Conservation (phyloP, 2,113 vertebrate species). For the Charadrius vociferus region DNA sequence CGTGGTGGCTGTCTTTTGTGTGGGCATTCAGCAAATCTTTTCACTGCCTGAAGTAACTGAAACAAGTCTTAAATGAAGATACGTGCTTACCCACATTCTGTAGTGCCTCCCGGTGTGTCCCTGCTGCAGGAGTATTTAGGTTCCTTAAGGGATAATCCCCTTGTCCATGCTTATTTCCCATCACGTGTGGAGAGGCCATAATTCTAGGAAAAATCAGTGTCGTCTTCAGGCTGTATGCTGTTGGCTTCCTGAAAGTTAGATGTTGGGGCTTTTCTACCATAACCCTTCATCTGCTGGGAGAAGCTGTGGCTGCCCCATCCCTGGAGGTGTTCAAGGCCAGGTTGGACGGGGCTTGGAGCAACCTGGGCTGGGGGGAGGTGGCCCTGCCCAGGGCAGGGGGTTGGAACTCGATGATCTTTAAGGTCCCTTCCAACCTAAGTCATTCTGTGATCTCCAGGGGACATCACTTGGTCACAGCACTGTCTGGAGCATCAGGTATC, state of each 20-base stretch:
- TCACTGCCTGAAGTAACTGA: not conserved
- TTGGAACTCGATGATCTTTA: no score
- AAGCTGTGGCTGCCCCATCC: no score
- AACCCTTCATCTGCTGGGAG: not conserved
- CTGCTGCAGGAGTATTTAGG: not conserved
- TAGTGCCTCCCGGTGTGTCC: not conserved
- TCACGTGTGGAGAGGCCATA: not conserved
- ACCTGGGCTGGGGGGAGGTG: no score
- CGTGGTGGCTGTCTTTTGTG: not conserved
- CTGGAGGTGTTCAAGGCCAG: no score
- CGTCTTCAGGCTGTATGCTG: not conserved
- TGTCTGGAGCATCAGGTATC: not conserved
- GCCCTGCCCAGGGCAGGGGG: no score
- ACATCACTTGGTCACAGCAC: not conserved
- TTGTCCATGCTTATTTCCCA: not conserved
- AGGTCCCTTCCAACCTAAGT: no score
- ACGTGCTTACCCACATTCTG: not conserved
- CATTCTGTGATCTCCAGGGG: not conserved
- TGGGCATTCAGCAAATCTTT: not conserved
- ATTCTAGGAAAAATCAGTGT: no score
- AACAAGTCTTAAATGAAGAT: not conserved
- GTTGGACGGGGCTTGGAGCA: no score
- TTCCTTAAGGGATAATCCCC: not conserved
- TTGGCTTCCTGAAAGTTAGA: not conserved
- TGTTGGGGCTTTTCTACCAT: not conserved